These are phyloP conservation scores for Drosophila virilis DNA, from an alignment of 1,140 invertebrate genomes.

Conservation along the genomic window DNA sequence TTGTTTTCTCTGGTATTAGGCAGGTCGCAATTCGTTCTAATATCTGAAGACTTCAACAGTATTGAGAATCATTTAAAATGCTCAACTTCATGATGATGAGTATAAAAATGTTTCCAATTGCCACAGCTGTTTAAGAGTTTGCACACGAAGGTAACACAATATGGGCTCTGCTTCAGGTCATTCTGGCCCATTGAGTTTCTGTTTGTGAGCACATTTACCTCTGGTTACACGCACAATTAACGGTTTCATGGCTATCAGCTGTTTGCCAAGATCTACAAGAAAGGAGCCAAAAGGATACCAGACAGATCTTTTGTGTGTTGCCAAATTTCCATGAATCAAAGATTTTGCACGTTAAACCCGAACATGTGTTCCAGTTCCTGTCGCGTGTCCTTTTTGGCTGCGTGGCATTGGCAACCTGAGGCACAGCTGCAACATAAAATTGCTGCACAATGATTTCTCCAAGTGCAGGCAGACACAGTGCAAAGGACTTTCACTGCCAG, in stretches of 20 bases:
- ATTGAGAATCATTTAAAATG: too few species aligned
- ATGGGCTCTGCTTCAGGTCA: slow-evolving; percentile 21
- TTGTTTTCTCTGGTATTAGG: too few species aligned
- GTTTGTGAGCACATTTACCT: slow-evolving; percentile 34
- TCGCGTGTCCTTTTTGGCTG: slow-evolving; percentile 45
- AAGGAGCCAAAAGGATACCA: slow-evolving; percentile 15
- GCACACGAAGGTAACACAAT: slow-evolving; percentile 4
- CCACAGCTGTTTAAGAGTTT: slow-evolving; percentile 37
- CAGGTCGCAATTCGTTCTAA: too few species aligned
- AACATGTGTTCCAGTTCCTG: slow-evolving; percentile 50
- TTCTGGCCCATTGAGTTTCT: slow-evolving; percentile 46
- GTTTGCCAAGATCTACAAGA: slow-evolving; percentile 37
- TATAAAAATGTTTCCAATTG: slow-evolving; percentile 16
- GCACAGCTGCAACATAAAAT: slow-evolving; percentile 58
- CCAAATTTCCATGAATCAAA: slow-evolving; percentile 49
- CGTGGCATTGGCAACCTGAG: slow-evolving; percentile 46
- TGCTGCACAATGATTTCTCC: slow-evolving; percentile 62
- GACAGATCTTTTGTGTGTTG: slow-evolving; percentile 28
- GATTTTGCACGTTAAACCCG: slow-evolving; percentile 39
- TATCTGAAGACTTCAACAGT: too few species aligned
- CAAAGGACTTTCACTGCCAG: slow-evolving; percentile 81
- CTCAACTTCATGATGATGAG: too few species aligned
- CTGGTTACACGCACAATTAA: slow-evolving; percentile 70
- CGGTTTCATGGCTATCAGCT: slow-evolving; percentile 72
- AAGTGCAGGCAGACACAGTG: slow-evolving; percentile 65